Base-by-base conservation (phyloP, 2,113 vertebrate species). In the Numida meleagris region DNA sequence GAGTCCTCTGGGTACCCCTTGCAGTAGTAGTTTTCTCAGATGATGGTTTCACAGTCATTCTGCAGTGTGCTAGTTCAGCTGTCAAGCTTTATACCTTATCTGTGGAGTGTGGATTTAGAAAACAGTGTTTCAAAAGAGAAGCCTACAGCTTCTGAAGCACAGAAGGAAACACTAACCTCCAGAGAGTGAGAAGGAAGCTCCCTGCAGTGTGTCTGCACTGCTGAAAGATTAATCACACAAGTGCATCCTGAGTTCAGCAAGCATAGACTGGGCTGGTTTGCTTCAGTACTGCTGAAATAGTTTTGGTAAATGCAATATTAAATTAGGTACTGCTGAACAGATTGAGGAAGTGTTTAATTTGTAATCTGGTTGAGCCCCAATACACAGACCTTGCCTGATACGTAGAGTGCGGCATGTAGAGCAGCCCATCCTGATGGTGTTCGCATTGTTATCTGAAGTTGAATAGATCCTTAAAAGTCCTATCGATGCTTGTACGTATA, bases 181-280 rank as follows among this genome's bases (percentile, higher is more conserved):
- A 43, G 59, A 42, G 40, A 59, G 6, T 8, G 17, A 45, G 31
- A 27, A 76, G 62, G 23, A 57, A 8, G 33, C 59, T 21, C 42
- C 24, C 38, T 74, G 55, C 40, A 45, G 19, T 68, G 51, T 53
- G 42, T 58, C 42, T 38, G 25, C 33, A 5, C 25, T 75, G 58
- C 62, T 2, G 0, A 36, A 71, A 40, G 70, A 25, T 61, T 14
- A 18, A 4, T 36, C 16, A 9, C 25, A 34, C 5, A 38, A 0
- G 1, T 1, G 2, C 15, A 14, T n/a, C 34, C 14, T 0, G 0
- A 27, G 12, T 3, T 43, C 70, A 78, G 65, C 23, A 65, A 10
- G 20, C 0, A 0, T 10, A 38, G 68, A 40, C 29, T 16, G 13
- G 33, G 38, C 27, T 43, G 4, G 18, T 6, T 23, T 59, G 50